These are phyloP conservation scores for Hirtodrosophila duncani DNA, from an alignment of 2,888 invertebrate genomes.

Conservation along the genomic window DNA sequence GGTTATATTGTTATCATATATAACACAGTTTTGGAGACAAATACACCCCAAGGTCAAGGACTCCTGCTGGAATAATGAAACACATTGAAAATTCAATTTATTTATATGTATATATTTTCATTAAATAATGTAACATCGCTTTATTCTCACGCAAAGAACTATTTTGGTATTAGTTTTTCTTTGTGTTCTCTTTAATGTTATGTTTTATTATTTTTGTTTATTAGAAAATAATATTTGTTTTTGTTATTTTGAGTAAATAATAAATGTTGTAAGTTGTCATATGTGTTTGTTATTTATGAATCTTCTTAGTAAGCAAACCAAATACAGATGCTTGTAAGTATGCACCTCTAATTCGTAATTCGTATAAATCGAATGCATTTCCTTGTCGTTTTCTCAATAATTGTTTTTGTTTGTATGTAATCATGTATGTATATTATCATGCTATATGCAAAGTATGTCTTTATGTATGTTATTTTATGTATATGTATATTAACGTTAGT, in stretches of 20 bases:
- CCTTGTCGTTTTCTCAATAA: conserved; percentile 17
- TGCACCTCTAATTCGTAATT: conserved; percentile 24
- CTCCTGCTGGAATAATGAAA: conserved; percentile 13
- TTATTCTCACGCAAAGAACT: conserved; percentile 79
- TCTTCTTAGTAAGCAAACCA: conserved; percentile 37
- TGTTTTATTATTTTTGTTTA: conserved; percentile 47
- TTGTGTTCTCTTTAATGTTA: too few species aligned
- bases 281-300: conserved; percentile 43
- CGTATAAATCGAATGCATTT: conserved; percentile 34
- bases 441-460: conserved; percentile 27
- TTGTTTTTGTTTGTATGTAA: conserved; percentile 23
- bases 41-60: too few species aligned
- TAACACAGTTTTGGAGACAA: not conserved
- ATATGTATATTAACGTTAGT: conserved; percentile 33
- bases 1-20: too few species aligned
- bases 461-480: conserved; percentile 45
- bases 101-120: conserved; percentile 77
- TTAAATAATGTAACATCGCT: conserved; percentile 79
- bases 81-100: conserved; percentile 37
- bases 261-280: conserved; percentile 62
- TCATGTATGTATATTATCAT: conserved; percentile 18
- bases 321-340: conserved; percentile 32
- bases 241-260: conserved; percentile 69
- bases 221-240: conserved; percentile 40
- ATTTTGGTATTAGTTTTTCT: conserved; percentile 70